These are phyloP conservation scores for Oryzias celebensis DNA, from an alignment of 2,113 vertebrate species.

Conservation along the genomic window DNA sequence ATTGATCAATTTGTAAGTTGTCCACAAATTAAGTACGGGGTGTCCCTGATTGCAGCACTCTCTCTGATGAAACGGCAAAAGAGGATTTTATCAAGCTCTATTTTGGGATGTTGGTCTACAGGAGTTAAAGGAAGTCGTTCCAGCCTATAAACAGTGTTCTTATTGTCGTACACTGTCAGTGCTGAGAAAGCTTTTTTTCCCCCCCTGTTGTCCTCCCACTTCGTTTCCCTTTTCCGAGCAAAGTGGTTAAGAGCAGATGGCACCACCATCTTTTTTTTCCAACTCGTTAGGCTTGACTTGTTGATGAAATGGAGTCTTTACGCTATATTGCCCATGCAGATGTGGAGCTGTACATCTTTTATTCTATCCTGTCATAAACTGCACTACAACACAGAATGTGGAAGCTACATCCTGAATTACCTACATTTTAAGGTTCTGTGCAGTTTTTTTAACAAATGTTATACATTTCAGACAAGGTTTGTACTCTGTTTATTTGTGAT, in stretches of 20 bases:
- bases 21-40: conserved; percentile 64
- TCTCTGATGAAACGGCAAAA: conserved; percentile 31
- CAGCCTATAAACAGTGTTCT: conserved; percentile 42
- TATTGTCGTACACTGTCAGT: conserved; percentile 12
- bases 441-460: background rate
- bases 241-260: conserved; percentile 77
- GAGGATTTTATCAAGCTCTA: conserved; percentile 28
- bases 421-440: conserved; percentile 13
- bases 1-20: conserved; percentile 57
- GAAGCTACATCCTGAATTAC: conserved; percentile 7
- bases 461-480: conserved; percentile 11
- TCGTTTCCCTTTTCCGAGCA: conserved; percentile 49
- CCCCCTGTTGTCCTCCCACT: conserved; percentile 16
- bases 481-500: conserved; percentile 24
- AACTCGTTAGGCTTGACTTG: conserved; percentile 79
- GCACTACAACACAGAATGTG: conserved; percentile 12
- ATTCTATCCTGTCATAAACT: conserved; percentile 32
- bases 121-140: conserved; percentile 49
- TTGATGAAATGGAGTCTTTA: conserved; percentile 79
- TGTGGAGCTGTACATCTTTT: conserved; percentile 59
- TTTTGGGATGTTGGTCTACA: conserved; percentile 37
- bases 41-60: conserved; percentile 48
- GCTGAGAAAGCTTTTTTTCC: conserved; percentile 39
- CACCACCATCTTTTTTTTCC: conserved; percentile 74
- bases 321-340: conserved; percentile 67